Evolutionary conservation across 2,797 vertebrate species (phyloP), one percentile per base, ranked within the genome.

Genomic region (Girardinus metallicus): DNA sequence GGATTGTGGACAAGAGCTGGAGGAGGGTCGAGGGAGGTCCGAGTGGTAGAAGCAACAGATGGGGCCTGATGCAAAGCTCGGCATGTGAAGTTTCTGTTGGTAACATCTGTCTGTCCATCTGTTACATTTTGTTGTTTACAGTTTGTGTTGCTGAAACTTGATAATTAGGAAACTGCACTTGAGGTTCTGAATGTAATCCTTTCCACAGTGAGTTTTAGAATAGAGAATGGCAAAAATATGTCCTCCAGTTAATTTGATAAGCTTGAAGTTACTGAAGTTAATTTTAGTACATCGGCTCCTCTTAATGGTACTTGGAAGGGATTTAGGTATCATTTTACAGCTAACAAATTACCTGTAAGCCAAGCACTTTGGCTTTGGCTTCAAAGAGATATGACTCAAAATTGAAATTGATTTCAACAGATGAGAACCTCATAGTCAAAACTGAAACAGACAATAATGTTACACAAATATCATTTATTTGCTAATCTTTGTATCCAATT

Each of bases 41-140:
- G 83, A 15, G 79, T 57, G 79, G 41, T 85, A 86, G 87, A 77
- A 95, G 94, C 93, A 96, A 96, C 95, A 96, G 95, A 96, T 96
- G 96, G 95, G 93, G 92, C 88, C 86, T 90, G 90, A 94, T 94
- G 88, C 93, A 86, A 80, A 92, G 91, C 94, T 94, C 94, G 95
- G 95, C 95, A 96, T 95, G 94, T 95, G 95, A 96, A 95, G 92
- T 95, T 96, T 95, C 93, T 94, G 95, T 96, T 95, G 8, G 92
- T 80, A 95, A 96, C 95, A 96, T 96, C 95, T 96, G 95, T 95
- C 94, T 89, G 86, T 94, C 96, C 95, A 95, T 95, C 95, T 96
- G 96, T 85, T 93, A 92, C 86, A 85, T 57, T 83, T 92, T 57
- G 76, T 73, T 74, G 82, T 87, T 88, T 82, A 89, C 82, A 88